Conservation (phyloP, 2,113 vertebrate species). For the Bothrops jararaca region DNA sequence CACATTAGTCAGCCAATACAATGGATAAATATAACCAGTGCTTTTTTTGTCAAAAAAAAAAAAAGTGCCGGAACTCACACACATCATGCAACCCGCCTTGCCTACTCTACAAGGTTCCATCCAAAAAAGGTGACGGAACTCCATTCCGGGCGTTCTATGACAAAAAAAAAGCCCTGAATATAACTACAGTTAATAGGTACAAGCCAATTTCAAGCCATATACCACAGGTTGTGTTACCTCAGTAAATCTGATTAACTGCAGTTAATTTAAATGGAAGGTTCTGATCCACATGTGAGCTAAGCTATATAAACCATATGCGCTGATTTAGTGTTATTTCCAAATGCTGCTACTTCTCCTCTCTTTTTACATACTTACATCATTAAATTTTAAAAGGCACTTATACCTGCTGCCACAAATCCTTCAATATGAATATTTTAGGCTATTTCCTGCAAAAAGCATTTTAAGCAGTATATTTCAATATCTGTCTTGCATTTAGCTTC, state of each 20-base stretch:
- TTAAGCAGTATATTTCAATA: not conserved
- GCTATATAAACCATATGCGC: not conserved
- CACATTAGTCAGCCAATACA: not conserved
- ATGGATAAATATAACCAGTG: not conserved
- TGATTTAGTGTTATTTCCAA: not conserved
- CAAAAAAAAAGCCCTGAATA: not conserved
- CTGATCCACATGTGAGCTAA: not conserved
- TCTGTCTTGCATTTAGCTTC: not conserved
- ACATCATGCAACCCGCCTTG: too few relatives aligned
- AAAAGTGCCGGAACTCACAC: too few relatives aligned
- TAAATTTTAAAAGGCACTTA: not conserved
- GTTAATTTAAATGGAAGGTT: not conserved
- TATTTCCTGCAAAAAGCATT: not conserved
- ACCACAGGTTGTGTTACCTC: not conserved
- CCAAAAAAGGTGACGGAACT: too few relatives aligned
- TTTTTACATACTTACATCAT: conserved; percentile 2
- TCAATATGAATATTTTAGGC: not conserved
- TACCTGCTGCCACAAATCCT: not conserved
- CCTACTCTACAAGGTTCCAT: too few relatives aligned
- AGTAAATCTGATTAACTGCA: not conserved
- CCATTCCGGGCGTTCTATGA: too few relatives aligned
- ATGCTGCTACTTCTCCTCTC: not conserved
- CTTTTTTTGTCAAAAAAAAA: too few relatives aligned
- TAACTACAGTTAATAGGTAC: not conserved
- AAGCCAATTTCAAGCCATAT: not conserved